Evolutionary conservation across 2,888 invertebrate species (phyloP), one percentile per base, ranked within the genome.

Genomic region (Andrena dorsata): DNA sequence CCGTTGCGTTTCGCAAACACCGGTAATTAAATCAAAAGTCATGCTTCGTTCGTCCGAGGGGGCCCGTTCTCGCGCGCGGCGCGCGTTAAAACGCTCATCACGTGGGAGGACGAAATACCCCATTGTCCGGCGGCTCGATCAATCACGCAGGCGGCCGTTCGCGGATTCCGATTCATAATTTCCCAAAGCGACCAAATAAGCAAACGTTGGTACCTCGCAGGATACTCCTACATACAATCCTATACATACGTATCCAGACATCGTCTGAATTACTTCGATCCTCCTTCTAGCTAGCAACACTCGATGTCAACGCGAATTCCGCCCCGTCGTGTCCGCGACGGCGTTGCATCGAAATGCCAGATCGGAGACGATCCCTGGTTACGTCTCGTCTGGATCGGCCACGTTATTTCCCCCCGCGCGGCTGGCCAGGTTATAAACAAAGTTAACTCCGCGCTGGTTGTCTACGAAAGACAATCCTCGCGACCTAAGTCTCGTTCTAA

Each of bases 401-500:
- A 4, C 47, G 82, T 84, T 82, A 86, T 81, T 86, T 81, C 83
- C 73, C 70, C 65, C 53, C 53, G 49, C 79, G 58, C 49, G 58
- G 73, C 41, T 16, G 51, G 13, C 51, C 73, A 76, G 76, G 76
- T 81, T 86, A 80, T 81, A 86, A 87, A 83, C 87, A 81, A 87
- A 84, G 84, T 87, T 82, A 70, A 74, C 80, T 78, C 73, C 75
- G 16, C 64, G 47, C 72, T 68, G 79, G 71, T 75, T 74, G 83
- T 79, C 79, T 78, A 73, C 85, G 65, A 85, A 82, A 82, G 87
- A 85, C 86, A 87, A 87, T 87, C 80, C 84, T 47, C 69, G 78
- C 82, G 87, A 85, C 80, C 87, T 76, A 76, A 83, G 87, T 82
- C 87, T 87, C 83, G 84, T 77, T 80, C 84, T 87, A 87, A 87